Percentiles rank a stretch among this genome's conserved stretches.
Conservation (phyloP, 2,113 vertebrate species). For the Syngnathoides biaculeatus region DNA sequence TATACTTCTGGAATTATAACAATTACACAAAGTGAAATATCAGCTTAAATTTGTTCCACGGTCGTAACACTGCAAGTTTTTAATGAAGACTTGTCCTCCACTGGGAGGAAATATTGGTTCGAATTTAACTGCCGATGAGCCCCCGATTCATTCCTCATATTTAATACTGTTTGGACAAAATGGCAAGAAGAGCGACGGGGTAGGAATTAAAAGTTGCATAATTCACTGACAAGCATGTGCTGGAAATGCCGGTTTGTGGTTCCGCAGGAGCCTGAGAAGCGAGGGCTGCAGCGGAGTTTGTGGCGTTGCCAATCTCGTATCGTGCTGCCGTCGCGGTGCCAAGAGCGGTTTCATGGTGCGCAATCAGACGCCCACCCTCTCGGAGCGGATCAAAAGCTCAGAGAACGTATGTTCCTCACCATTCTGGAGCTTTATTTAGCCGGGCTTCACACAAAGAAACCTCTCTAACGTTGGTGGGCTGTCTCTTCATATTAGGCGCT, state of each 20-base stretch:
- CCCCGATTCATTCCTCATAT: background rate
- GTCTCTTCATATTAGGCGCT: background rate
- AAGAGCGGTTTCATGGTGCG: background rate
- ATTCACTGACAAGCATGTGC: background rate
- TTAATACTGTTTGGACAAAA: background rate
- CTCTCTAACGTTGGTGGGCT: background rate
- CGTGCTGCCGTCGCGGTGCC: background rate
- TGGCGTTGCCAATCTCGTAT: background rate
- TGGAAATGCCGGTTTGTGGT: background rate
- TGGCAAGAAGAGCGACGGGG: background rate
- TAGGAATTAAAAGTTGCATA: background rate
- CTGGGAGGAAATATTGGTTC: conserved; percentile 6
- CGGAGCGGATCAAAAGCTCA: background rate
- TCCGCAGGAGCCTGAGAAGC: background rate
- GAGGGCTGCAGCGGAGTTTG: background rate
- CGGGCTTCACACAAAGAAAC: background rate
- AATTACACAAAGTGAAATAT: background rate
- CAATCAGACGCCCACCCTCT: background rate
- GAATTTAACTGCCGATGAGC: background rate
- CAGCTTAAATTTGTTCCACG: background rate
- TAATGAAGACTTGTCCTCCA: background rate
- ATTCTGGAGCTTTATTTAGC: conserved; percentile 2
- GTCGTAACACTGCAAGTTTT: conserved; percentile 7
- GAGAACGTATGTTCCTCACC: background rate
- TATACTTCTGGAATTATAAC: conserved; percentile 2